Base-by-base conservation (phyloP, 2,888 invertebrate genomes). In the Nebria brevicollis region DNA sequence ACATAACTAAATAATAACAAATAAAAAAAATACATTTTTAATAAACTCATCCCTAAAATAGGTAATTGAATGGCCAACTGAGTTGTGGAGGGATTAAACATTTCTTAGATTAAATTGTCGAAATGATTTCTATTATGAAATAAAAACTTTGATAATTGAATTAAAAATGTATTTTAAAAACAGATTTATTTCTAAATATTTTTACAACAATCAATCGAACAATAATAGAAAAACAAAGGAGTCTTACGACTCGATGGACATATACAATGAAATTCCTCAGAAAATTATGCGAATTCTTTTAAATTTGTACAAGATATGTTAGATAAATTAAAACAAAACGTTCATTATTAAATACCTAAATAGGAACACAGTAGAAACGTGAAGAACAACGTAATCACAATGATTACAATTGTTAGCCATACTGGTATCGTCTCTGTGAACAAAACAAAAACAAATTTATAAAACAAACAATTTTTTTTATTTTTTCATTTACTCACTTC, bases 331-430 rank as follows among this genome's bases (percentile, higher is more conserved):
- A 82, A 77, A 77, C 65, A 66, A 34, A 34, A 11, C 41, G 7
- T 66, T 74, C 34, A 82, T 82, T 84, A 84, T 87, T 89, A 94
- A 88, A 97, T 94, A 86, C 94, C 96, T 88, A 97, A 87, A 89
- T 94, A 96, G 85, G 96, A 96, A 90, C 96, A 96, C 85, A 96
- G 87, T 83, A 94, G 90, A 90, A 97, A 96, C 82, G 96, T 95
- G 86, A 93, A 91, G 88, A 95, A 94, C 82, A 97, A 91, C 84
- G 95, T 94, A 84, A 94, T 89, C 83, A 96, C 90, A 84, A 97
- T 94, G 77, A 96, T 90, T 83, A 94, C 85, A 82, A 95, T 92
- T 85, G 95, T 96, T 83, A 95, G 88, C 95, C 96, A 96, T 83
- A 94, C 93, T 82, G 96, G 96, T 86, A 96, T 91, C 78, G 95